Evolutionary conservation across 2,797 vertebrate species (phyloP), one percentile per base, ranked within the genome.

Genomic region (Rachycentron canadum): DNA sequence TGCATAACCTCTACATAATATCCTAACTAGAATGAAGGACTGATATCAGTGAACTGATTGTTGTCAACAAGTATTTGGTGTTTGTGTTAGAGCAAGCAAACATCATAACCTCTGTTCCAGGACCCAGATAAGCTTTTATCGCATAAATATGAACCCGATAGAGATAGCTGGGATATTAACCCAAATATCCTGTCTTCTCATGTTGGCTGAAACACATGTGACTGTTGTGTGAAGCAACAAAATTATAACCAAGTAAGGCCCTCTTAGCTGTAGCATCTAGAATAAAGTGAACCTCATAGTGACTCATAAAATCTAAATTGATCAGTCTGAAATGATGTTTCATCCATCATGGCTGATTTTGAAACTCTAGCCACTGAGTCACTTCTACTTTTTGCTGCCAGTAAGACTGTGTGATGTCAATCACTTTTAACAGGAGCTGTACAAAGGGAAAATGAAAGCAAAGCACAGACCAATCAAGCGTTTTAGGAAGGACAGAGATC

Each of bases 71-170:
- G 40, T 55, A 40, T 28, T 63, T 30, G 0, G 14, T 36, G 13
- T 67, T 14, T 26, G 7, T 56, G 23, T 9, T 60, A 34, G 14
- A 38, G 49, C 1, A 3, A 30, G 12, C 41, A 69, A 81, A 70
- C 77, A 61, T 72, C 21, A 60, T 62, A 41, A 68, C 28, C 32
- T 67, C 13, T 45, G 9, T 2, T 58, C n/a, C 2, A 1, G 41
- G 50, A 56, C 13, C 13, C 34, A 60, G 76, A 88, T 82, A 75
- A 71, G 38, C 47, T 69, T 61, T 69, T 83, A 83, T 84, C 40
- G 71, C 12, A 47, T 16, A 28, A 63, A 65, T 7, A 74, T 34
- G 28, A 67, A 73, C 53, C 69, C 28, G 74, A 32, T 13, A n/a
- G 28, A 61, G 53, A 55, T 13, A 63, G 59, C 10, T 25, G n/a